These are phyloP conservation scores for Pomacea maculata DNA, from an alignment of 1,140 invertebrate species.

Conservation along the genomic window DNA sequence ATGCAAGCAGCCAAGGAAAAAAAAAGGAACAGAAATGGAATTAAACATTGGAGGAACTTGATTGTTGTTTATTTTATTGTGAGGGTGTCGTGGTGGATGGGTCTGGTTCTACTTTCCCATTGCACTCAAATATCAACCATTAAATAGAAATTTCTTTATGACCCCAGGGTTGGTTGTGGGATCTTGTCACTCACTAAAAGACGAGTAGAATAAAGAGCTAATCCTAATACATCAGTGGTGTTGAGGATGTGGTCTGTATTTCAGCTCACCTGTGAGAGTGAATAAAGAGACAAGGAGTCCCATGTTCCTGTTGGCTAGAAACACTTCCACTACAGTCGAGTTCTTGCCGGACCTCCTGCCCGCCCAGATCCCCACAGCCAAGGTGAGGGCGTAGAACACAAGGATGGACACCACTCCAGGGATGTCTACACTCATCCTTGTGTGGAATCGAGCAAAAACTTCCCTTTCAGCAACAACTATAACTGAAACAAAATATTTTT, in stretches of 20 bases:
- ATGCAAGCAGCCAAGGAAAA: not conserved
- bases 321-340: slow-evolving; percentile 84
- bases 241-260: too few relatives aligned
- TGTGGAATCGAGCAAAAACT: too few relatives aligned
- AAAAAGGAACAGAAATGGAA: not conserved
- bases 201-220: too few relatives aligned
- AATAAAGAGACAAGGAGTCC: slow-evolving; percentile 94
- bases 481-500: too few relatives aligned
- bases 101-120: not conserved
- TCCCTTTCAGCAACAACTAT: too few relatives aligned
- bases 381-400: slow-evolving; percentile 47
- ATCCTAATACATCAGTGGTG: too few relatives aligned
- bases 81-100: too few relatives aligned
- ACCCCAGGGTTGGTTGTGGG: too few relatives aligned
- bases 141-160: too few relatives aligned
- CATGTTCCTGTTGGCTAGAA: slow-evolving; percentile 92
- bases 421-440: slow-evolving; percentile 74
- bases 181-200: too few relatives aligned
- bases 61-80: too few relatives aligned
- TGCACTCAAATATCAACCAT: not conserved
- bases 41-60: too few relatives aligned
- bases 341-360: slow-evolving; percentile 70
- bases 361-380: slow-evolving; percentile 45
- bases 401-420: slow-evolving; percentile 76
- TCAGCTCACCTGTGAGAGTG: slow-evolving; percentile 87